Conservation (phyloP, 2,113 vertebrate genomes). For the Geococcyx californianus region DNA sequence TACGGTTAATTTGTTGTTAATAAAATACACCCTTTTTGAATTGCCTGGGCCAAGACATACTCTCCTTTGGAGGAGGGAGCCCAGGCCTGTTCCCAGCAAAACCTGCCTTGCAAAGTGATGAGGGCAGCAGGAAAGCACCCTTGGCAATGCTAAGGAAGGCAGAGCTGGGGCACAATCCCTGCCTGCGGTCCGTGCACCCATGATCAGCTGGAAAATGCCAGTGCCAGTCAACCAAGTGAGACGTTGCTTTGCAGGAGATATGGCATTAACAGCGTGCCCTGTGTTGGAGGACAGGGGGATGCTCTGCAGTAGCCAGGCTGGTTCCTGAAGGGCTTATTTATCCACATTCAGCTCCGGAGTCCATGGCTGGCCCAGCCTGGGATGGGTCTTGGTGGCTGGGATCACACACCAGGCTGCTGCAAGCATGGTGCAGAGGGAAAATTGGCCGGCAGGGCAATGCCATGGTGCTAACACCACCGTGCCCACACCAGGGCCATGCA, state of each 20-base stretch:
- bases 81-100: not conserved
- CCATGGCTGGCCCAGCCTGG: not conserved
- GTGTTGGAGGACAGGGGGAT: not conserved
- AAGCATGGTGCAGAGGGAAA: not conserved
- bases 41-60: not conserved
- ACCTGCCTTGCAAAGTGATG: not conserved
- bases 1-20: conserved; percentile 34
- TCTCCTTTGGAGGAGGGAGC: not conserved
- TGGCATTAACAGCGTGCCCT: too few relatives aligned
- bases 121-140: not conserved
- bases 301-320: not conserved
- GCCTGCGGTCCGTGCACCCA: accelerated
- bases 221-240: accelerated
- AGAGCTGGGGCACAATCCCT: not conserved
- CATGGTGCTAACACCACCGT: accelerated
- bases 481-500: not conserved
- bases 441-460: not conserved
- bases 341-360: not conserved
- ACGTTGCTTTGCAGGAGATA: not conserved
- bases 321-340: not conserved
- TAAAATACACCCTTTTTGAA: conserved; percentile 42
- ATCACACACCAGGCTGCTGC: not conserved
- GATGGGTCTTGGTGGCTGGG: not conserved
- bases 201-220: not conserved
- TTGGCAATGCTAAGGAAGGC: not conserved